Evolutionary conservation across 35 echinoderm and acorn worm species (phyloP), one percentile per base, ranked within the genome.

Genomic region (Diadema setosum): DNA sequence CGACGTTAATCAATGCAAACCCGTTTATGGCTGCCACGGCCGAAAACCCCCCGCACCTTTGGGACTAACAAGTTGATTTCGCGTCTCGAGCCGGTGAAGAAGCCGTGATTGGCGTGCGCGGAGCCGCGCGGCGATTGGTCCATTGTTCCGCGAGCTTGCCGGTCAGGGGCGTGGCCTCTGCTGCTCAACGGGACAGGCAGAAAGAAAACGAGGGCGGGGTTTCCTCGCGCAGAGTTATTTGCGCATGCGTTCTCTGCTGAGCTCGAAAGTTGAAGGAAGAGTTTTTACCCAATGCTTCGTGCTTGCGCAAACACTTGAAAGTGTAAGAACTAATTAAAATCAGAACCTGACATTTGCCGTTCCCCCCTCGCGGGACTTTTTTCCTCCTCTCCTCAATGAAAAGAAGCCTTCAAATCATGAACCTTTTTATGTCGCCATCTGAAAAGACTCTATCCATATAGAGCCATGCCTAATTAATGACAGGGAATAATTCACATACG

Each of bases 181-280:
- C 36, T 78, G n/a, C n/a, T n/a, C n/a, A n/a, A n/a, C n/a, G n/a
- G n/a, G n/a, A n/a, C n/a, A n/a, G n/a, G n/a, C n/a, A n/a, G n/a
- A n/a, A n/a, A n/a, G n/a, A n/a, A n/a, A n/a, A n/a, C n/a, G n/a
- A 35, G 73, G 73, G 73, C 40, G 73, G 73, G 37, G 73, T 78
- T 78, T 44, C 3, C 39, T n/a, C n/a, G 25, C 3, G 15, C 1
- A 36, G 44, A 36, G 24, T 42, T 78, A 33, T n/a, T 25, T 4
- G 73, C 73, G 39, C 73, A 39, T 78, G 73, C 73, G 73, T 41
- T 44, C 7, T n/a, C n/a, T n/a, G n/a, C n/a, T n/a, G n/a, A n/a
- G 29, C 12, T 7, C 14, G 26, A 67, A 67, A 67, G 63, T 67
- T 67, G 37, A 34, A 67, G 37, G 63, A 26, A 67, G 30, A 67